These are phyloP conservation scores for Remorina albescens DNA, from an alignment of 2,797 vertebrate species.

Conservation along the genomic window DNA sequence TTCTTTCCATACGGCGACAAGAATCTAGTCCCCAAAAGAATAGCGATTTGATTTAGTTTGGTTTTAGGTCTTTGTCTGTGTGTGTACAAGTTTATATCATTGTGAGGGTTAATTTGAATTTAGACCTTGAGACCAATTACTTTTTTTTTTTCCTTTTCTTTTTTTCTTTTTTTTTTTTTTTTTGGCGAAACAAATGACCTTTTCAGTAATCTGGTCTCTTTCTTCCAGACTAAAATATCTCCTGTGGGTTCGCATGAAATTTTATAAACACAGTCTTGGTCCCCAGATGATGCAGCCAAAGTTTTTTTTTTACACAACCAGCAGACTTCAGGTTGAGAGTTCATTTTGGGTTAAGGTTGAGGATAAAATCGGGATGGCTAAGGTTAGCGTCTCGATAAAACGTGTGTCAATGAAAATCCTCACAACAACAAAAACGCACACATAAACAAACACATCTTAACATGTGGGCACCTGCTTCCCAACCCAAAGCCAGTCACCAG, in stretches of 20 bases:
- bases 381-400: not conserved
- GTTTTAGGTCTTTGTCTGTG: not conserved
- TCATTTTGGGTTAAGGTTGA: not conserved
- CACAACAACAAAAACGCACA: not conserved
- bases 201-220: not conserved
- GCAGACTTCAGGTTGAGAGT: no score
- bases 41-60: slow-evolving; percentile 6
- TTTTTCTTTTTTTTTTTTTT: no score
- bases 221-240: not conserved
- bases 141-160: no score
- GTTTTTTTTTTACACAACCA: not conserved
- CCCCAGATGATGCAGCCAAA: not conserved
- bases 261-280: not conserved
- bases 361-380: not conserved
- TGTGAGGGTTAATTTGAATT: not conserved
- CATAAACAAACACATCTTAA: not conserved
- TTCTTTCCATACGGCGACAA: slow-evolving; percentile 16
- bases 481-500: not conserved
- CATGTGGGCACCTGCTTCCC: not conserved
- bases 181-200: not conserved
- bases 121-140: not conserved
- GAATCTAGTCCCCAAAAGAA: slow-evolving; percentile 7
- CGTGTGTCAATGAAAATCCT: not conserved
- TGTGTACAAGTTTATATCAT: not conserved
- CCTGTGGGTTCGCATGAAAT: not conserved